phyloP scores from a whole-genome alignment of 2,888 invertebrate species.

The Platycnemis pennipes region DNA sequence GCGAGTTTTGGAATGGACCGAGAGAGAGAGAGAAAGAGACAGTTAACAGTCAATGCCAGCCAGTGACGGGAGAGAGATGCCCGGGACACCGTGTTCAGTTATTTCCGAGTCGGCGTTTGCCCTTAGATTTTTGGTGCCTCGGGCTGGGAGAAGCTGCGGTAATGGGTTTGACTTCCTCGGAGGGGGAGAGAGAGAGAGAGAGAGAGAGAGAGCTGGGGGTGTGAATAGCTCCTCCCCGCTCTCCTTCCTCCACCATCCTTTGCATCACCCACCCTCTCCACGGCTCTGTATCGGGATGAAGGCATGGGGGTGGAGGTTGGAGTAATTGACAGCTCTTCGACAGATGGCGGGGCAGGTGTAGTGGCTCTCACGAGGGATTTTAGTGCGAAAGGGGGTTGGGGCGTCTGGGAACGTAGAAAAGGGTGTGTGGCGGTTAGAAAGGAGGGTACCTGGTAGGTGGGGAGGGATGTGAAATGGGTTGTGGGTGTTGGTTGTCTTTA shows the following conservation, averaged over 20 bases:
- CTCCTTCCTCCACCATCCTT: background rate
- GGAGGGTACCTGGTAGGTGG: background rate
- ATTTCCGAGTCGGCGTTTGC: background rate
- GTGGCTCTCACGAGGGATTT: constrained; percentile 27
- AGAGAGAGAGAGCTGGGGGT: background rate
- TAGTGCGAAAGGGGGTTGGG: background rate
- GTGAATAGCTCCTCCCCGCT: background rate
- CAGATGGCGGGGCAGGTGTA: constrained; percentile 65
- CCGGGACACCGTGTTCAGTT: background rate
- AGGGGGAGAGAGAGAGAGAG: background rate
- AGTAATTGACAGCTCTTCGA: constrained; percentile 67
- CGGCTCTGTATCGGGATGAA: constrained; percentile 37
- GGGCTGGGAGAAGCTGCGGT: background rate
- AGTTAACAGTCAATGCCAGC: background rate
- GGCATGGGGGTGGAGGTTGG: background rate
- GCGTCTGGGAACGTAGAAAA: background rate
- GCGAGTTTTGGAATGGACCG: background rate
- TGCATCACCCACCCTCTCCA: background rate
- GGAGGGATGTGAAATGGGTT: background rate
- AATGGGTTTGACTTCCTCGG: constrained; percentile 54
- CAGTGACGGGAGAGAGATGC: background rate
- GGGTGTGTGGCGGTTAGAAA: background rate
- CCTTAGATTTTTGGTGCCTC: background rate
- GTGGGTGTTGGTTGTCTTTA: background rate
- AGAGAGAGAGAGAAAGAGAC: background rate